Base-by-base conservation (phyloP, 1,140 invertebrate species). In the Meloidogyne hapla region DNA sequence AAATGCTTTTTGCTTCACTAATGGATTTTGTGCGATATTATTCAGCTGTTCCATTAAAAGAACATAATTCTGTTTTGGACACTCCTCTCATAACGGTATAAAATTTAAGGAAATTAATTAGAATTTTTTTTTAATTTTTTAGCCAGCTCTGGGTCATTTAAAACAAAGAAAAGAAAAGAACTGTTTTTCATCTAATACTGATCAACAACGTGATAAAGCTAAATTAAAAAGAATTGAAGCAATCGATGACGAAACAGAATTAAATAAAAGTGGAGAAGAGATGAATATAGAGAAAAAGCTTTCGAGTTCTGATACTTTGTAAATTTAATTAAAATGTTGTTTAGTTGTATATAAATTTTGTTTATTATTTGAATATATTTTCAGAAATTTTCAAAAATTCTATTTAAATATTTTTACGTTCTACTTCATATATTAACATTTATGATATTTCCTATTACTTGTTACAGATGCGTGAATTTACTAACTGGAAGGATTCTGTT, bases 21-120 rank as follows among this genome's bases (percentile, higher is more conserved):
- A 40, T 69, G n/a, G 81, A 83, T 65, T 84, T 83, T 40, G 81
- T 83, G 28, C 77, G 83, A 9, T 84, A 83, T 67, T 83, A 83
- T 48, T 48, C 83, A 6, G 48, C 64, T 21, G 63, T 73, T 38
- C 73, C 77, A 15, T 67, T 83, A 18, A 78, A 78, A 56, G 81
- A 83, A 63, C 81, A 83, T 69, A 83, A 83, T 42, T 25, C 70
- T 45, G 67, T 75, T 15, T 69, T 83, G 2, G 83, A 80, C 28
- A 81, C 81, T 23, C 26, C 42, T 63, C 70, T 81, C 5, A 64
- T 26, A 56, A 77, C 56, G 48, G 71, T 73, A 23, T n/a, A n/a
- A 26, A 5, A 18, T 48, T 63, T 56, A n/a, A n/a, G 6, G 25
- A 26, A 4, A 21, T 63, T n/a, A n/a, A 28, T 13, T 73, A 15